Conservation (phyloP, 2,797 vertebrate genomes). For the Betta splendens region DNA sequence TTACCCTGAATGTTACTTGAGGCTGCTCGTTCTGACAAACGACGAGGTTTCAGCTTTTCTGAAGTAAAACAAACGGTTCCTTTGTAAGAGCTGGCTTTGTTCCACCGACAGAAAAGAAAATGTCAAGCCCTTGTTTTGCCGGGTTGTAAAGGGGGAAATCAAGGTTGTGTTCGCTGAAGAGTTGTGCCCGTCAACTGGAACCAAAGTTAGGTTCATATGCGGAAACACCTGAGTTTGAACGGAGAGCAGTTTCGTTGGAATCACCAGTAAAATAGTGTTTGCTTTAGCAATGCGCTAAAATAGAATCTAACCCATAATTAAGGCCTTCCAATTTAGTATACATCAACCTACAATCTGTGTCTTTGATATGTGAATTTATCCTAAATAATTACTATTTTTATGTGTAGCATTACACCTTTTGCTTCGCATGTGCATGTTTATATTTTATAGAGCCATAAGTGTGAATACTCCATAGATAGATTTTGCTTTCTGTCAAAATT, state of each 20-base stretch:
- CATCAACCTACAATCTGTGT: not conserved
- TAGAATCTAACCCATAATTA: no score
- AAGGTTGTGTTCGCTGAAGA: not conserved
- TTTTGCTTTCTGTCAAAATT: no score
- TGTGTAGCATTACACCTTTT: no score
- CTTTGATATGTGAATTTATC: no score
- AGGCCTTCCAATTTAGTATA: not conserved
- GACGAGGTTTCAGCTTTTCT: not conserved
- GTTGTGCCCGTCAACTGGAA: not conserved
- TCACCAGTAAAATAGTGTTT: not conserved
- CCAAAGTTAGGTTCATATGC: not conserved
- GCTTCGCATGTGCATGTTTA: no score
- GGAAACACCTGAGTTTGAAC: constrained; percentile 26
- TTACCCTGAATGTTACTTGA: not conserved
- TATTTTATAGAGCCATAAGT: no score
- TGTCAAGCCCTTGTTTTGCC: not conserved
- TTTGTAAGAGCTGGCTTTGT: not conserved
- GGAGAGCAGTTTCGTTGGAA: constrained; percentile 14
- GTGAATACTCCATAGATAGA: no score
- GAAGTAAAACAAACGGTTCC: not conserved
- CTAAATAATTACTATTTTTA: no score
- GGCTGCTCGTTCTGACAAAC: not conserved
- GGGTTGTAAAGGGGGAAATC: not conserved
- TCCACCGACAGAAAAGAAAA: no score
- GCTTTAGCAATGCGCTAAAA: not conserved